phyloP scores from a whole-genome alignment of 2,888 invertebrate genomes.

The Lepidochitona cinerea region DNA sequence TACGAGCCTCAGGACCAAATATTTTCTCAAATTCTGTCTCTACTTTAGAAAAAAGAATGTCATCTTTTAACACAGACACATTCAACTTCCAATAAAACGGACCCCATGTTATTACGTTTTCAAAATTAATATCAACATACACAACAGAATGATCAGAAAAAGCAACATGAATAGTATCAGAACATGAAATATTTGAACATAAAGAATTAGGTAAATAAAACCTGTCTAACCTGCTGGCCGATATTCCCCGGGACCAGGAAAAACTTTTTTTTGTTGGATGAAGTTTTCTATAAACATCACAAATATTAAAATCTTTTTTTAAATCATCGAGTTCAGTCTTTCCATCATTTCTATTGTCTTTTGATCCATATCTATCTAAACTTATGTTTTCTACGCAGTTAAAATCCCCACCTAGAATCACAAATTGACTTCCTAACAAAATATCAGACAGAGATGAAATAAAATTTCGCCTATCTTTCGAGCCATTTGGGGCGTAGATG shows the following conservation, averaged over 20 bases:
- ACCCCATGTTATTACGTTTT: not conserved
- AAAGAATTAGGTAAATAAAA: not conserved
- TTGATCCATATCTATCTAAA: constrained; percentile 21
- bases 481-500: not conserved
- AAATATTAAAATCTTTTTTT: constrained; percentile 16
- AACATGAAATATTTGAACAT: not conserved
- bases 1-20: too few relatives aligned
- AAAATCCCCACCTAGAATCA: constrained; percentile 24
- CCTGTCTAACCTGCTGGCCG: not conserved
- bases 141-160: not conserved
- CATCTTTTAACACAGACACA: not conserved
- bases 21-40: too few relatives aligned
- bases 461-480: not conserved
- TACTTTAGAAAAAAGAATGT: not conserved
- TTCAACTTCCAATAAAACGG: not conserved
- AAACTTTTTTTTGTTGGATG: constrained; percentile 11
- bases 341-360: constrained; percentile 7
- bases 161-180: not conserved
- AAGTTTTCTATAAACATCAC: constrained; percentile 15
- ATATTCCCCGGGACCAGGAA: not conserved
- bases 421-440: not conserved
- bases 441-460: not conserved
- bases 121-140: not conserved
- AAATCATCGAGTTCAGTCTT: constrained; percentile 11
- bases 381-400: constrained; percentile 20